phyloP scores from a whole-genome alignment of 2,888 invertebrate genomes.

The Aphodius granarius region DNA sequence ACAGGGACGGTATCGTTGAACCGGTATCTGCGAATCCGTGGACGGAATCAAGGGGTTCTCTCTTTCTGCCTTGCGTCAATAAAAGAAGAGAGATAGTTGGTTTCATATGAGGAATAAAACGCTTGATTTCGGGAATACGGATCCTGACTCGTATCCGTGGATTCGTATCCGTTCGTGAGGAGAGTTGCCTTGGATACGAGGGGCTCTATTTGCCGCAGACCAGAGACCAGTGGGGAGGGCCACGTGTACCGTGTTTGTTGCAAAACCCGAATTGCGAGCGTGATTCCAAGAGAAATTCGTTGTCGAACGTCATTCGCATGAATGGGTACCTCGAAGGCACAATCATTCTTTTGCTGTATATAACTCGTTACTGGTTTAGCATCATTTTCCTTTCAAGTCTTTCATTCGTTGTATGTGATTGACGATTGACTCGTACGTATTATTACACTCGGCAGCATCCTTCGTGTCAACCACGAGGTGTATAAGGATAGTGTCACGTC shows the following conservation, averaged over 20 bases:
- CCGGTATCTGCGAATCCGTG: too few relatives aligned
- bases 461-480: too few relatives aligned
- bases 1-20: too few relatives aligned
- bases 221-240: conserved; percentile 7
- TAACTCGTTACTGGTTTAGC: neutral
- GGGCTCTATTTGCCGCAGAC: neutral
- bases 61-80: too few relatives aligned
- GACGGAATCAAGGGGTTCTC: too few relatives aligned
- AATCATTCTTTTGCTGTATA: neutral
- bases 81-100: too few relatives aligned
- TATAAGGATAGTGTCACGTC: too few relatives aligned
- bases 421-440: neutral
- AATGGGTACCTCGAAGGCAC: neutral
- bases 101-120: too few relatives aligned
- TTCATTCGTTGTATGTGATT: neutral
- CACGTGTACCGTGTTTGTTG: conserved; percentile 6
- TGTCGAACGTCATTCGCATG: neutral
- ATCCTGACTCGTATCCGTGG: conserved; percentile 2
- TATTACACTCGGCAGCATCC: too few relatives aligned
- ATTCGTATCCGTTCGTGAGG: conserved; percentile 2
- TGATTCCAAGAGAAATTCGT: neutral
- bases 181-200: conserved; percentile 10
- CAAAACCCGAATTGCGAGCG: conserved; percentile 3
- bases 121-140: neutral
- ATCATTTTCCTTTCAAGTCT: neutral